Evolutionary conservation across 2,888 invertebrate species (phyloP), one percentile per base, ranked within the genome.

Genomic region (Alentia gelatinosa): DNA sequence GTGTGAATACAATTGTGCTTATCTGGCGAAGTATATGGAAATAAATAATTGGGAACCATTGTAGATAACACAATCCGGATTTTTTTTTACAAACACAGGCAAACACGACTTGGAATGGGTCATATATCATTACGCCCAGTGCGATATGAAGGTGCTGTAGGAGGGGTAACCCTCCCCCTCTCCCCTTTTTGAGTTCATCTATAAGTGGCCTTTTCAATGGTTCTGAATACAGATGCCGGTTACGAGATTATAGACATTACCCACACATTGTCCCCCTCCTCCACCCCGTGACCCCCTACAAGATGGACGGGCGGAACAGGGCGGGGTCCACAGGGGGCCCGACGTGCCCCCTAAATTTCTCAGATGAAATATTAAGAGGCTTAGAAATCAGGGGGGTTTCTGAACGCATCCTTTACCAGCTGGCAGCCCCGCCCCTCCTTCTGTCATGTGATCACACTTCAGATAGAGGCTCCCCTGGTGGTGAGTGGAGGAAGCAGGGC

Each of bases 301-400:
- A 33, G 74, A 74, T 74, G 74, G 74, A 15, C 19, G 74, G 74
- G 30, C 74, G 26, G 74, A 33, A 33, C 74, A 5, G 74, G 15
- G 56, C 19, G 74, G 33, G 74, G 74, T 74, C 74, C 30, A 33
- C 12, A 19, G 26, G 74, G 74, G 33, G 4, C 1, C 74, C 26
- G 33, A 4, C 15, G 4, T 15, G 39, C 1, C 79, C 37, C 37
- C 39, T 37, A 35, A 79, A 37, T 1, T 79, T 37, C 79, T 68
- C 79, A 79, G 39, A 79, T 79, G 79, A 79, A 79, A 37, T 79
- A 79, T 79, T 35, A 35, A 79, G 79, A 79, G 79, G 37, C 26
- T 74, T 26, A 74, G 74, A 33, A 26, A 12, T 74, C 56, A 56
- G 74, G 74, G n/a, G n/a, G n/a, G 74, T 33, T 3, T 33, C 1